phyloP scores from a whole-genome alignment of 2,888 invertebrate species.

The Auanema sp. region DNA sequence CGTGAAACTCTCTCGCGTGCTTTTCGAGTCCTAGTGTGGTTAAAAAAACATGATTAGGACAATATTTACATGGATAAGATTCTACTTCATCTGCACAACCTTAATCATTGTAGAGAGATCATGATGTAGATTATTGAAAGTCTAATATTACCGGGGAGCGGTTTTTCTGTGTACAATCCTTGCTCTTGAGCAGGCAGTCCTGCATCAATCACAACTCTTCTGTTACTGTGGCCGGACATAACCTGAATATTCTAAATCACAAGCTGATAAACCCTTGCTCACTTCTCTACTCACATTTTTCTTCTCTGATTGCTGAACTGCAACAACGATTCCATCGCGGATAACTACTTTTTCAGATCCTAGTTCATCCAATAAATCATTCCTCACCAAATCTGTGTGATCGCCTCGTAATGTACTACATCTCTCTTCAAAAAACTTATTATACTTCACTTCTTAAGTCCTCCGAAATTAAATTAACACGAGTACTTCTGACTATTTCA shows the following conservation, averaged over 20 bases:
- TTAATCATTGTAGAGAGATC: constrained; percentile 2
- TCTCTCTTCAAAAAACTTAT: no score
- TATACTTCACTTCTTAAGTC: no score
- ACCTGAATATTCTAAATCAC: no score
- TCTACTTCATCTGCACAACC: constrained; percentile 57
- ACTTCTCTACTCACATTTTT: constrained; percentile 9
- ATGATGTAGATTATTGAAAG: neutral
- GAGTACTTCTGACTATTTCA: no score
- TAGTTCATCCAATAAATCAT: constrained; percentile 14
- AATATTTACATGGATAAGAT: constrained; percentile 53
- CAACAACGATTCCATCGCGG: constrained; percentile 17
- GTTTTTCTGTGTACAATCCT: constrained; percentile 19
- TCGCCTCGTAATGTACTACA: no score
- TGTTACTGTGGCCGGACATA: neutral
- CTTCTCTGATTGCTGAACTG: constrained; percentile 19
- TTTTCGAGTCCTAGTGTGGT: constrained; percentile 48
- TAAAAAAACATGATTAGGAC: constrained; percentile 49
- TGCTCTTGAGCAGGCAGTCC: neutral
- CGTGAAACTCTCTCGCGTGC: constrained; percentile 43
- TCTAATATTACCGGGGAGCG: constrained; percentile 14
- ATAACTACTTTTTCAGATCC: constrained; percentile 19
- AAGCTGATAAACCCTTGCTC: no score
- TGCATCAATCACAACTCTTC: constrained; percentile 14
- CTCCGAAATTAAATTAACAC: no score
- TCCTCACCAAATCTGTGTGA: no score